Evolutionary conservation across 30 jellyfish, hydroid and myxozoan genomes (phyloP).

Genomic region (Aurelia aurita): DNA sequence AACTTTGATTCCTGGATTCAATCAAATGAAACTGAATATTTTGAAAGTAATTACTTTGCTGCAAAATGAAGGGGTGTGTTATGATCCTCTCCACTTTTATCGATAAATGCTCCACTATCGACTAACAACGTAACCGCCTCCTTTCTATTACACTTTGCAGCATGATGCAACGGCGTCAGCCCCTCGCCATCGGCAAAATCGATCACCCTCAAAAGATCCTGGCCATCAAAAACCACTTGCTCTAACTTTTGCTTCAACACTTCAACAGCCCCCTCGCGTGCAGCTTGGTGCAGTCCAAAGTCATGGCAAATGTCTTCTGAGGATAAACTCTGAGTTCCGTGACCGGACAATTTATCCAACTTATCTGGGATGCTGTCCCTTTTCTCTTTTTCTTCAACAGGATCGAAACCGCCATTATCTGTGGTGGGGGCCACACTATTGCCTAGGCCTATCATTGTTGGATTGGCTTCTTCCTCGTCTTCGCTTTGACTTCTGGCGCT

Average conservation of each 20-base stretch:
- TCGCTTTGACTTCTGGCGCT: neutral
- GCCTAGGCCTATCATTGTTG: constrained; percentile 12
- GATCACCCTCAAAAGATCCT: constrained; percentile 56
- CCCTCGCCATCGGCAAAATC: constrained; percentile 72
- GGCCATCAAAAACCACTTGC: constrained; percentile 53
- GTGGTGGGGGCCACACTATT: neutral
- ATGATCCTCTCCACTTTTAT: constrained; percentile 75
- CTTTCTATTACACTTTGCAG: constrained; percentile 81
- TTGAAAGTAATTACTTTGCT: constrained; percentile 61
- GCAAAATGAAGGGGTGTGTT: constrained; percentile 94
- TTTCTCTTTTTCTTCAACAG: neutral
- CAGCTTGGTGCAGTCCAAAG: constrained; percentile 88
- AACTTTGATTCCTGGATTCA: no score
- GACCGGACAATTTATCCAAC: constrained; percentile 27
- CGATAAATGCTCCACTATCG: constrained; percentile 76
- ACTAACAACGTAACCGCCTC: constrained; percentile 53
- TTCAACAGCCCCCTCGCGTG: constrained; percentile 84
- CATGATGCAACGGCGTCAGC: constrained; percentile 87
- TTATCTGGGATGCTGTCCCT: constrained; percentile 6
- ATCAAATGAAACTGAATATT: no score
- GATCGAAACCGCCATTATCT: constrained; percentile 30
- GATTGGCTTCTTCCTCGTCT: neutral
- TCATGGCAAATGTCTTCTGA: constrained; percentile 44
- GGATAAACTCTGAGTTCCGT: constrained; percentile 24
- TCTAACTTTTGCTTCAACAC: constrained; percentile 33